Conservation (phyloP, 2,113 vertebrate genomes). For the Benitochromis conjunctus region DNA sequence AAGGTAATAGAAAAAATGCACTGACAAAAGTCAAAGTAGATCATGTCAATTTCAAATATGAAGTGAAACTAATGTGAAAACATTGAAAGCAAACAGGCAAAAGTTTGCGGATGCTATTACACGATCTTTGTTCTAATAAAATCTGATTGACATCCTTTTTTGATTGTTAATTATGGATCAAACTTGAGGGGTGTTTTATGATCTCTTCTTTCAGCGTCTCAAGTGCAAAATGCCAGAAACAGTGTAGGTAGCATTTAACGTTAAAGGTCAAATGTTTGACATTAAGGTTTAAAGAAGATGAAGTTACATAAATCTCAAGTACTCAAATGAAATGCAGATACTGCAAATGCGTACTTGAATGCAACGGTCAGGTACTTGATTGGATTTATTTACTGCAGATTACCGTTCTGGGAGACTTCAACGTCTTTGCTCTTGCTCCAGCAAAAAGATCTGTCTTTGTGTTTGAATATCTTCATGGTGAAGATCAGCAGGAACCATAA, state of each 20-base stretch:
- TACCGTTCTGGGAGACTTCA: not conserved
- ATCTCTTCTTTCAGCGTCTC: not conserved
- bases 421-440: not conserved
- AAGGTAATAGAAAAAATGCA: not conserved
- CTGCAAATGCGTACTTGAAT: not conserved
- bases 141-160: too few species aligned
- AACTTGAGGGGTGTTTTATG: not conserved
- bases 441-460: not conserved
- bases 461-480: not conserved
- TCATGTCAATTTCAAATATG: too few species aligned
- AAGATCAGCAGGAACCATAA: not conserved
- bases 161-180: too few species aligned
- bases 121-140: too few species aligned
- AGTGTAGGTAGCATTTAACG: not conserved
- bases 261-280: not conserved
- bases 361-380: not conserved
- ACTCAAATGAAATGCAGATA: not conserved
- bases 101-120: not conserved
- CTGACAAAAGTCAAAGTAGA: not conserved
- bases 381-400: not conserved
- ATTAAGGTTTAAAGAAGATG: not conserved
- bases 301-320: not conserved
- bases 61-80: not conserved
- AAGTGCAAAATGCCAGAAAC: too few species aligned
- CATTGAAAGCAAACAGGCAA: not conserved